Percentiles rank a stretch among this genome's conserved stretches.
Evolutionary conservation across 1,140 invertebrate genomes (phyloP).

Genomic region (Venturia canescens): DNA sequence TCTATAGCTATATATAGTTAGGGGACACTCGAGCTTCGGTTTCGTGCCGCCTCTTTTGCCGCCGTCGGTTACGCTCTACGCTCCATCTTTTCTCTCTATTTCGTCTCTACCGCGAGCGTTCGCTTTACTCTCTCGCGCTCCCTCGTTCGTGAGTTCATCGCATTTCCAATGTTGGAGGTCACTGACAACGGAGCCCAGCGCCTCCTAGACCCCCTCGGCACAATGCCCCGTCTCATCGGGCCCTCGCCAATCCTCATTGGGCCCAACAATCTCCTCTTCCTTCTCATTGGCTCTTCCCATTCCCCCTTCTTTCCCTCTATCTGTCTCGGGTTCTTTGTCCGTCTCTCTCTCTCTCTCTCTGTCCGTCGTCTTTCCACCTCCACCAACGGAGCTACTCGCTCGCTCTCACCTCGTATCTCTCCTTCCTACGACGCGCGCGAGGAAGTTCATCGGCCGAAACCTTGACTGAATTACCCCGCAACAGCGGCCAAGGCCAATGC

Average conservation of each 20-base stretch:
- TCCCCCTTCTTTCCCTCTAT: slow-evolving; percentile 53
- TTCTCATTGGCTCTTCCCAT: slow-evolving; percentile 65
- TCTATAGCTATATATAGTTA: slow-evolving; percentile 23
- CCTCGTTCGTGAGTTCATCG: slow-evolving; percentile 76
- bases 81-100: slow-evolving; percentile 11
- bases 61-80: background rate
- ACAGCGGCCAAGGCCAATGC: slow-evolving; percentile 80
- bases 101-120: too few relatives aligned
- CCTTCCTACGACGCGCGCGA: slow-evolving; percentile 38
- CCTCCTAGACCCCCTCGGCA: slow-evolving; percentile 49
- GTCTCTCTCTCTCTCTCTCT: slow-evolving; percentile 65
- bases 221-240: slow-evolving; percentile 61
- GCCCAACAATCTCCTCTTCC: slow-evolving; percentile 55
- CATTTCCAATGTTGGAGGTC: slow-evolving; percentile 81
- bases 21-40: slow-evolving; percentile 21
- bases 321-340: slow-evolving; percentile 51
- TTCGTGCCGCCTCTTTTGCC: slow-evolving; percentile 31
- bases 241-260: slow-evolving; percentile 61
- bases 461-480: slow-evolving; percentile 85
- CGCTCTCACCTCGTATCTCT: slow-evolving; percentile 29
- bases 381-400: slow-evolving; percentile 14
- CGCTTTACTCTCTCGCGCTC: slow-evolving; percentile 11
- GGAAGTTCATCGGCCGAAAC: slow-evolving; percentile 81
- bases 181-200: slow-evolving; percentile 74
- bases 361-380: background rate